Base-by-base conservation (phyloP, 1,140 invertebrate species). In the Protaetia brevitarsis region DNA sequence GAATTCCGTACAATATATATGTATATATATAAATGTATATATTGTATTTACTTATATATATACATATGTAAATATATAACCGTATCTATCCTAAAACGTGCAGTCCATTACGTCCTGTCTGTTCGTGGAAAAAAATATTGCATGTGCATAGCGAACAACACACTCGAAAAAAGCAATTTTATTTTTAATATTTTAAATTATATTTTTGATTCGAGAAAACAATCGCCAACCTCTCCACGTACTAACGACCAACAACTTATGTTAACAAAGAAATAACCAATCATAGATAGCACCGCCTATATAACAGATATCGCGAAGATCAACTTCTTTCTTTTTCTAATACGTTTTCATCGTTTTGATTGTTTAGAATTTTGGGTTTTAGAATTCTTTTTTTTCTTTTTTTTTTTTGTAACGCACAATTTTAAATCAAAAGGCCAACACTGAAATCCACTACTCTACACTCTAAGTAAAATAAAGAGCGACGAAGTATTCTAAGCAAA, bases 51-150 rank as follows among this genome's bases (percentile, higher is more conserved):
- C n/a, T n/a, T n/a, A n/a, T n/a, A n/a, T n/a, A n/a, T n/a, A n/a
- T n/a, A n/a, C n/a, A n/a, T n/a, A n/a, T n/a, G n/a, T n/a, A n/a
- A n/a, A n/a, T n/a, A n/a, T n/a, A n/a, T n/a, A n/a, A n/a, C n/a
- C n/a, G n/a, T n/a, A n/a, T n/a, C n/a, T 58, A 58, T 28, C n/a
- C 23, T 58, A 58, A 58, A 58, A 13, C n/a, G 56, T 58, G 56
- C 56, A 58, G 56, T 28, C 56, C 56, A 58, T 28, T 58, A 28
- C 28, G 56, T 58, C 56, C 23, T 28, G 56, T 58, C 23, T 30
- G 56, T 26, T 58, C 13, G 23, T 7, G 41, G 23, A 37, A 37
- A 21, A 45, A 45, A 45, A 7, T 30, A 28, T 28, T 28, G 21
- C 16, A 58, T 23, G 56, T 58, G 56, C 28, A 58, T 26, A 58